Evolutionary conservation across 2,113 vertebrate species (phyloP).

Genomic region (Sturnus vulgaris): DNA sequence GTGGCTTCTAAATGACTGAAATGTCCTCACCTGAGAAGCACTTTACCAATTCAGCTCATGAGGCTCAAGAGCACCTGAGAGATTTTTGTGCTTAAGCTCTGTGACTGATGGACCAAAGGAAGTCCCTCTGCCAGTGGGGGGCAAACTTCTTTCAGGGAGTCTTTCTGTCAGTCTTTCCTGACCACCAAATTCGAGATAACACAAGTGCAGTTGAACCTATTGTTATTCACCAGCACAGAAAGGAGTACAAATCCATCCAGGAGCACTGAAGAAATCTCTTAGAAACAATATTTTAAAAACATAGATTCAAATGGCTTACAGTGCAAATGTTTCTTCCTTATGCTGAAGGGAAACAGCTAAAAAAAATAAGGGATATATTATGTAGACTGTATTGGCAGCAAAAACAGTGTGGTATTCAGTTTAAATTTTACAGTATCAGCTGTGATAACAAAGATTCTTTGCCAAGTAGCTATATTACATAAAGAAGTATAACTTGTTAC

Average conservation of each 20-base stretch:
- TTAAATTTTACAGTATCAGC: background rate
- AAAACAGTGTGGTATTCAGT: background rate
- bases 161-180: background rate
- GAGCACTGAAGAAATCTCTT: background rate
- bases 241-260: background rate
- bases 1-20: background rate
- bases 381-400: background rate
- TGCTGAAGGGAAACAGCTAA: background rate
- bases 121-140: background rate
- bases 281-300: background rate
- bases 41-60: background rate
- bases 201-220: background rate
- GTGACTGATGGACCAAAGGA: background rate
- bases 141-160: background rate
- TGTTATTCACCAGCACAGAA: background rate
- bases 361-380: background rate
- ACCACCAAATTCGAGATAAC: background rate
- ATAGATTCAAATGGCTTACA: background rate
- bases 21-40: background rate
- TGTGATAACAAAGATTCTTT: background rate
- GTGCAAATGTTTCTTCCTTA: background rate
- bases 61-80: background rate
- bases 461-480: background rate
- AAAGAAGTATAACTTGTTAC: background rate
- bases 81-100: background rate